Evolutionary conservation across 2,113 vertebrate genomes (phyloP).

Genomic region (Anguilla japonica): DNA sequence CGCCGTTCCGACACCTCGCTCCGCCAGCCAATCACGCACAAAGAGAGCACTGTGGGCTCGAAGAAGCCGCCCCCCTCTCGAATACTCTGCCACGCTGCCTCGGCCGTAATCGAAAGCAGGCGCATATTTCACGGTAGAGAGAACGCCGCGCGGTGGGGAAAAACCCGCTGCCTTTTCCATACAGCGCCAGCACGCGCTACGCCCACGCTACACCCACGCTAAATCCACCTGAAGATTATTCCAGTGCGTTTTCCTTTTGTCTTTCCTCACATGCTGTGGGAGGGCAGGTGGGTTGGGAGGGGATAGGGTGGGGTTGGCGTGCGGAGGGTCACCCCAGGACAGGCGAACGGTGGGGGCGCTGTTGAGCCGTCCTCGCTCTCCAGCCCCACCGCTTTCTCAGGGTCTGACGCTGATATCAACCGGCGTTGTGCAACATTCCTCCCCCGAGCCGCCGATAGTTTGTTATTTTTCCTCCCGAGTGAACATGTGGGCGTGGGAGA

Average conservation of each 20-base stretch:
- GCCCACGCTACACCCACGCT: neutral
- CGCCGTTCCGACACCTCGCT: neutral
- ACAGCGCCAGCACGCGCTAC: neutral
- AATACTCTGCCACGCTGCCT: neutral
- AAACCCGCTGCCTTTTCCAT: neutral
- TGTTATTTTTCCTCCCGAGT: neutral
- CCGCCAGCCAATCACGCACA: neutral
- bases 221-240: neutral
- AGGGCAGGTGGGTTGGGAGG: neutral
- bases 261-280: neutral
- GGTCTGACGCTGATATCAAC: neutral
- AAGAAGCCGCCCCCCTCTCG: neutral
- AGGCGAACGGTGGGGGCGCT: neutral
- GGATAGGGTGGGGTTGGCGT: neutral
- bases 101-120: neutral
- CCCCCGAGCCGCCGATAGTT: neutral
- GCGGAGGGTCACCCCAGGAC: neutral
- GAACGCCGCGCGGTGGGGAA: neutral
- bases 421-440: slow-evolving; percentile 10
- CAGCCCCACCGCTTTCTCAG: neutral
- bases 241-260: neutral
- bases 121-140: neutral
- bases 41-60: neutral
- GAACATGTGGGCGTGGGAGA: slow-evolving; percentile 12
- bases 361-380: neutral